Conservation (phyloP, 1,140 invertebrate species). For the Drosophila oshimai region DNA sequence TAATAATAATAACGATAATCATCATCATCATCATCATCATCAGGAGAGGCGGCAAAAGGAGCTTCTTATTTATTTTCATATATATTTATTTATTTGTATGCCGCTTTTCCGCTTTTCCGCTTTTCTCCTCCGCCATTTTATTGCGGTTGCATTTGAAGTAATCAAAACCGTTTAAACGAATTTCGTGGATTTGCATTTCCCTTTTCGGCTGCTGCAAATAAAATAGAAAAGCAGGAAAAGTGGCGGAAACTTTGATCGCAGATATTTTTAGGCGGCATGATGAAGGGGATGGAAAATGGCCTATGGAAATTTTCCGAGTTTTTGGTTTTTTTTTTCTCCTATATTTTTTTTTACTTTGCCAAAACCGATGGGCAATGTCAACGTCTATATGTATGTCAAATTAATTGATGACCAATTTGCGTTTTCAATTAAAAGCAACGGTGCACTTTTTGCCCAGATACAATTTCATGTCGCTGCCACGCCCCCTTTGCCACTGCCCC, state of each 20-base stretch:
- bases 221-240: not conserved
- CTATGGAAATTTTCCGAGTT: not conserved
- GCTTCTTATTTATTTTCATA: constrained; percentile 23
- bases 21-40: constrained; percentile 3
- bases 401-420: constrained; percentile 81
- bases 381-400: constrained; percentile 77
- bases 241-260: constrained; percentile 1
- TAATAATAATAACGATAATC: constrained; percentile 53
- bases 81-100: constrained; percentile 60
- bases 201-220: constrained; percentile 8
- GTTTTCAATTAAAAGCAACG: constrained; percentile 80
- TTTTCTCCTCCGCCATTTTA: constrained; percentile 1
- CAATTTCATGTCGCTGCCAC: constrained; percentile 51
- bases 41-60: not conserved
- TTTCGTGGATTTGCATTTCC: constrained; percentile 64
- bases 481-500: not conserved
- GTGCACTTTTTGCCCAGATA: constrained; percentile 61
- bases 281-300: not conserved
- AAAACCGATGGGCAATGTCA: constrained; percentile 7
- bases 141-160: constrained; percentile 53
- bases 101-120: not conserved
- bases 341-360: not conserved
- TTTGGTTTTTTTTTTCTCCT: not conserved
- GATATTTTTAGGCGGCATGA: constrained; percentile 1
- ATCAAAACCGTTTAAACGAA: constrained; percentile 75